Percentiles rank a stretch among this genome's conserved stretches.
Conservation (phyloP, 2,888 invertebrate species). For the Acanthopleura granulata region DNA sequence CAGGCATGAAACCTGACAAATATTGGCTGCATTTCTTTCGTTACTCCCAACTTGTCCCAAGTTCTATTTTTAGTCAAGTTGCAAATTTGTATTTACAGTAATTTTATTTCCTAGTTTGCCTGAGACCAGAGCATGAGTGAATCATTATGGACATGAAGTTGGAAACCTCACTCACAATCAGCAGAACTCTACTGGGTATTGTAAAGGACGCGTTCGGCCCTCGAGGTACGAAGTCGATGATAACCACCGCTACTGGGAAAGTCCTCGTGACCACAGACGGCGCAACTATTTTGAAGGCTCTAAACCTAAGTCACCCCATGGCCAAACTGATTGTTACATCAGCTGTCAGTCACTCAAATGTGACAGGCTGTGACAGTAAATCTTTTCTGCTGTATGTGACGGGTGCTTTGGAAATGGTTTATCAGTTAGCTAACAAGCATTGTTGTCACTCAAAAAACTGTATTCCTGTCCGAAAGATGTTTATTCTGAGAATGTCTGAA, state of each 20-base stretch:
- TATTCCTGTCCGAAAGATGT: background rate
- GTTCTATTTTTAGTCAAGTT: too few species aligned
- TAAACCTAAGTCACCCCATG: conserved; percentile 50
- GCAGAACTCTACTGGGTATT: background rate
- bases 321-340: conserved; percentile 41
- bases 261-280: conserved; percentile 44
- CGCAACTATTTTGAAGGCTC: conserved; percentile 40
- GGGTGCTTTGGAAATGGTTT: conserved; percentile 30
- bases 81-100: too few species aligned
- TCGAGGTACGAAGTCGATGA: conserved; percentile 40
- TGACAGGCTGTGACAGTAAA: conserved; percentile 44
- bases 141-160: background rate
- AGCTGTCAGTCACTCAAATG: conserved; percentile 27
- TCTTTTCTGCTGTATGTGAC: conserved; percentile 40
- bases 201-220: conserved; percentile 42
- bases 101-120: background rate
- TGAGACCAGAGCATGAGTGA: background rate
- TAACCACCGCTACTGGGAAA: conserved; percentile 44
- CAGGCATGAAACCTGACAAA: background rate
- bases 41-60: background rate
- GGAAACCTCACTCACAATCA: background rate
- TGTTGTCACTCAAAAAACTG: background rate
- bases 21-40: background rate
- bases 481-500: background rate
- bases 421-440: background rate